Evolutionary conservation across 1,140 invertebrate species (phyloP).

Genomic region (Drosophila biarmipes): DNA sequence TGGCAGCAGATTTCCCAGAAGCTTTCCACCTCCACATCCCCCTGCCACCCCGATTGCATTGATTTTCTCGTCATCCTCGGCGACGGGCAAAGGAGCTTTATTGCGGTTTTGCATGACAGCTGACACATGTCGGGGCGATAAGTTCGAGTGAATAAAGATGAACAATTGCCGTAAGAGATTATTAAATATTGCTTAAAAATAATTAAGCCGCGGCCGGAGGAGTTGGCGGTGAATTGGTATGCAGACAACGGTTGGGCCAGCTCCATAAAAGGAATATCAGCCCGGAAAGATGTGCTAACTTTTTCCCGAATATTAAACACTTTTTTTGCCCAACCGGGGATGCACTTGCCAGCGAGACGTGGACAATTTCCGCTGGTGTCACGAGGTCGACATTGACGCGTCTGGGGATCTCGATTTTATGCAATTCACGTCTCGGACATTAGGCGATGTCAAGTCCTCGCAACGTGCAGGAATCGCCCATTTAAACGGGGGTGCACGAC

Average conservation of each 20-base stretch:
- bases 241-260: conserved; percentile 46
- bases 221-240: conserved; percentile 24
- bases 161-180: conserved; percentile 50
- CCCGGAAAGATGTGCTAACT: conserved; percentile 49
- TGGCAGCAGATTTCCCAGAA: conserved; percentile 44
- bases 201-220: conserved; percentile 33
- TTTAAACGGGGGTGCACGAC: not conserved
- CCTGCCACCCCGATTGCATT: conserved; percentile 19
- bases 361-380: conserved; percentile 51
- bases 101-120: conserved; percentile 53
- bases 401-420: conserved; percentile 46
- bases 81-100: conserved; percentile 17
- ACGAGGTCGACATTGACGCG: conserved; percentile 52
- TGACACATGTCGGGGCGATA: conserved; percentile 56
- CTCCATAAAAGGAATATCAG: conserved; percentile 49
- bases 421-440: conserved; percentile 61
- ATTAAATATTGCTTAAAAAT: conserved; percentile 59
- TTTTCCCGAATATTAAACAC: conserved; percentile 55
- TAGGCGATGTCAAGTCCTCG: conserved; percentile 50
- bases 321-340: conserved; percentile 9
- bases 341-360: conserved; percentile 18
- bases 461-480: conserved; percentile 48
- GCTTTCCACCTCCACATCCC: conserved; percentile 18
- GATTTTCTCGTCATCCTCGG: conserved; percentile 34
- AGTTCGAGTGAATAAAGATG: conserved; percentile 55